These are phyloP conservation scores for Mergus octosetaceus DNA, from an alignment of 2,797 vertebrate species.

Conservation along the genomic window DNA sequence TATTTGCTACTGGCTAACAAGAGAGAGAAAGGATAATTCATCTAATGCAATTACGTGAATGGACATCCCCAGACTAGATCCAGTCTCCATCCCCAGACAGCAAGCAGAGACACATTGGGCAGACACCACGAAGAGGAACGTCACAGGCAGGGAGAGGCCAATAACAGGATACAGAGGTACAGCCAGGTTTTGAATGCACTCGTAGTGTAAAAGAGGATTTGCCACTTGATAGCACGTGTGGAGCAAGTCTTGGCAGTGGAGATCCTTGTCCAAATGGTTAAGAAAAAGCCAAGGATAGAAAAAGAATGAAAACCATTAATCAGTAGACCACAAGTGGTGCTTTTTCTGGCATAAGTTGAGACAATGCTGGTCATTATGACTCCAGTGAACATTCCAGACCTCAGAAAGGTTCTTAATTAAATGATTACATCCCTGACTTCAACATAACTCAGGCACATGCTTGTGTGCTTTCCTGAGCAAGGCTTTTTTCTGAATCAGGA, in stretches of 20 bases:
- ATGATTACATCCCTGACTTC: background rate
- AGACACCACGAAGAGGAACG: background rate
- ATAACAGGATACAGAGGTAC: background rate
- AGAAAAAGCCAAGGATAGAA: background rate
- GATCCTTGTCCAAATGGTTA: background rate
- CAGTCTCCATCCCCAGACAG: background rate
- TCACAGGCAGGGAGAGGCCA: background rate
- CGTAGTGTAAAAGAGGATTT: background rate
- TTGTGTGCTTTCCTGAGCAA: background rate
- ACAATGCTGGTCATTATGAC: background rate
- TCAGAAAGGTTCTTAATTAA: slow-evolving; percentile 39
- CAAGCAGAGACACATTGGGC: background rate
- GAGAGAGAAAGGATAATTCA: background rate
- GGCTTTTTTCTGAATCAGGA: slow-evolving; percentile 9
- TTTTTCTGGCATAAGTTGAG: slow-evolving; percentile 28
- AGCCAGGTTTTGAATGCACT: background rate
- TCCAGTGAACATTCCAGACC: slow-evolving; percentile 30
- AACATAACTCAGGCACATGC: background rate
- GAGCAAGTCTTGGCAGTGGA: background rate
- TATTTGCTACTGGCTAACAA: background rate
- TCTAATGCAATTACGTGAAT: background rate
- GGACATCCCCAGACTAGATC: rapidly evolving
- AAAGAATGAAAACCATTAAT: background rate
- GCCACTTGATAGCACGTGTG: background rate
- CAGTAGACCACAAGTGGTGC: background rate